A percentile compares a stretch with the other conserved stretches of the same genome.
Conservation (phyloP, 2,888 invertebrate genomes). For the Perizoma flavofasciatum region DNA sequence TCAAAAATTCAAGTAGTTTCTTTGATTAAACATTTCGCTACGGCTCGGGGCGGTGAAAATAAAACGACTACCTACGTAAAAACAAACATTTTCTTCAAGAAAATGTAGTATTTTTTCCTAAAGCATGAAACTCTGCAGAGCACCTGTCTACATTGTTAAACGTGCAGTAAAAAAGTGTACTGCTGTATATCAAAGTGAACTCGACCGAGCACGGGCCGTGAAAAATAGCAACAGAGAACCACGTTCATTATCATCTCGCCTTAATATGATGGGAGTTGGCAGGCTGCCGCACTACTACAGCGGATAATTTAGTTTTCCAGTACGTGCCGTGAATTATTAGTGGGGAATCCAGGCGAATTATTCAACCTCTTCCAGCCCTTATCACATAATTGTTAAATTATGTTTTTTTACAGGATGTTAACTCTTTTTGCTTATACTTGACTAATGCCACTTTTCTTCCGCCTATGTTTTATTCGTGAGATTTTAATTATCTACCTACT, state of each 20-base stretch:
- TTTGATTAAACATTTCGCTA: constrained; percentile 12
- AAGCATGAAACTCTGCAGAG: constrained; percentile 30
- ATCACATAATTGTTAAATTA: constrained; percentile 13
- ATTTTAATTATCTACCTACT: background rate
- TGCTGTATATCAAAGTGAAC: constrained; percentile 46
- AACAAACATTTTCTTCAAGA: constrained; percentile 29
- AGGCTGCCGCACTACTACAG: constrained; percentile 63
- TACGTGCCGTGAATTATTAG: constrained; percentile 72
- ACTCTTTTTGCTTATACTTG: background rate
- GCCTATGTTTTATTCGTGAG: background rate
- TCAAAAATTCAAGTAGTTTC: background rate
- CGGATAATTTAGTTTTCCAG: constrained; percentile 71
- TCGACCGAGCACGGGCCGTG: constrained; percentile 40
- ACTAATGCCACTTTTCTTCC: background rate
- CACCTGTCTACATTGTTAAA: constrained; percentile 31
- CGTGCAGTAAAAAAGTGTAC: constrained; percentile 37
- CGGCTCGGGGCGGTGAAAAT: constrained; percentile 15
- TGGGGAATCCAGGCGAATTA: constrained; percentile 46
- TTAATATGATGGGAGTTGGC: constrained; percentile 79
- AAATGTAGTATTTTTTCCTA: constrained; percentile 15
- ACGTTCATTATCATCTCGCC: constrained; percentile 73
- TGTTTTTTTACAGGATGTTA: background rate
- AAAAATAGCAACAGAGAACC: constrained; percentile 57
- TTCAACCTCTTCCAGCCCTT: constrained; percentile 21
- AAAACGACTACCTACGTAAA: constrained; percentile 16